These are phyloP conservation scores for Callipepla squamata DNA, from an alignment of 2,113 vertebrate species.

Conservation along the genomic window DNA sequence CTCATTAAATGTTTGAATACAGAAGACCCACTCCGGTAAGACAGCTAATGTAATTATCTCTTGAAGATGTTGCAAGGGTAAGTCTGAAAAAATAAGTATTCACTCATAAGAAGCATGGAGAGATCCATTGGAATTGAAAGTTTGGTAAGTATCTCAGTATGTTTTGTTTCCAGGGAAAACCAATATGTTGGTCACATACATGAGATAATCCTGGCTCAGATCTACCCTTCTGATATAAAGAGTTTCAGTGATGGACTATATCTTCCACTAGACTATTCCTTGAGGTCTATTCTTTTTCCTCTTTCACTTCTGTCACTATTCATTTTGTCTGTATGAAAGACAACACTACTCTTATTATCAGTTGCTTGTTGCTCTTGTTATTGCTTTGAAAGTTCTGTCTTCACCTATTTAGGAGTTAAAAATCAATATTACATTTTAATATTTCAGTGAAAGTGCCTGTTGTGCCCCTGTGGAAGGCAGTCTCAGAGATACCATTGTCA, in stretches of 20 bases:
- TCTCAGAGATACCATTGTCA: neutral
- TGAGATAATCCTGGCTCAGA: neutral
- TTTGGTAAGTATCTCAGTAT: neutral
- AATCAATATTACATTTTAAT: neutral
- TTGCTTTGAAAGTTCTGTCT: neutral
- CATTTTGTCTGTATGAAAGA: neutral
- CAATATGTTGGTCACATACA: neutral
- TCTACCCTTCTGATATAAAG: neutral
- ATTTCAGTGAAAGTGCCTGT: neutral
- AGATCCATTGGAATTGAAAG: neutral
- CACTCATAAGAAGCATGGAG: neutral
- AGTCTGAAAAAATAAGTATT: neutral
- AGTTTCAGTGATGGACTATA: neutral
- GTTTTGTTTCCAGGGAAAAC: neutral
- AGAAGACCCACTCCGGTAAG: neutral
- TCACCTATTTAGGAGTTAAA: neutral
- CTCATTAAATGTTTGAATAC: neutral
- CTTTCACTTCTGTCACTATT: neutral
- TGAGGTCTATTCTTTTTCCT: neutral
- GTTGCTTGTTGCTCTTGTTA: neutral
- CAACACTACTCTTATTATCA: neutral
- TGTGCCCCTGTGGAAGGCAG: neutral
- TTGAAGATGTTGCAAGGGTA: neutral
- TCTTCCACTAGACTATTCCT: neutral
- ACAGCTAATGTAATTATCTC: neutral